Conservation (phyloP, 35 echinoderm and acorn worm species). For the Stichopus chloronotus region DNA sequence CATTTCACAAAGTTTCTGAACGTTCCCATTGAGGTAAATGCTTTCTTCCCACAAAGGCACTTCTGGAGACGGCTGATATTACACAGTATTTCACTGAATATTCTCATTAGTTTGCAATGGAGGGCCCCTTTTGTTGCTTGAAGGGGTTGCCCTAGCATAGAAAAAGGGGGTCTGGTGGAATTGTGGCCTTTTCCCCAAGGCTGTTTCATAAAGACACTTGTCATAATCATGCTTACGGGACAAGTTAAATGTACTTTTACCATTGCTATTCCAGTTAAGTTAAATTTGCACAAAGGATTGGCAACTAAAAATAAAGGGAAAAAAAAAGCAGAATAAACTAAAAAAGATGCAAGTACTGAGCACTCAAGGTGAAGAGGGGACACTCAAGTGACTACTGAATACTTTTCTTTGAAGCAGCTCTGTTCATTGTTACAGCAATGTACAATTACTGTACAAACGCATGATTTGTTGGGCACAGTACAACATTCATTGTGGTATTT, state of each 20-base stretch:
- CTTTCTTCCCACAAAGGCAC: slow-evolving; percentile 38
- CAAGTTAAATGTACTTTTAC: slow-evolving; percentile 54
- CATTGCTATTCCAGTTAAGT: slow-evolving; percentile 25
- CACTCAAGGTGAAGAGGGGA: background rate
- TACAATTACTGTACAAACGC: background rate
- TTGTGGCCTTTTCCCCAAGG: slow-evolving; percentile 27
- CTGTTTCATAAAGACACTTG: slow-evolving; percentile 27
- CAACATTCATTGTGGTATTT: too few relatives aligned
- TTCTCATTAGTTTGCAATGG: slow-evolving; percentile 10
- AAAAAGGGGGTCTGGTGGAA: background rate
- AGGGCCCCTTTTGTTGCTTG: slow-evolving; percentile 20
- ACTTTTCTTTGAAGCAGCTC: background rate
- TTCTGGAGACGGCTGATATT: slow-evolving; percentile 23
- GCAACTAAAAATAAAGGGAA: too few relatives aligned
- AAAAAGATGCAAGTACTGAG: background rate
- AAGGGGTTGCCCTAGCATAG: background rate
- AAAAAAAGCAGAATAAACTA: background rate
- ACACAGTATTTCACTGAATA: background rate
- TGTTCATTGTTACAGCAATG: background rate
- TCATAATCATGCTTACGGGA: slow-evolving; percentile 1
- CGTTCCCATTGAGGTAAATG: background rate
- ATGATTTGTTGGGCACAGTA: too few relatives aligned
- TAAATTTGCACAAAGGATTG: slow-evolving; percentile 26
- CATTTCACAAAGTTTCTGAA: background rate
- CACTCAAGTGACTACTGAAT: background rate